These are phyloP conservation scores for Stegophylla sp. DNA, from an alignment of 2,888 invertebrate genomes.

Conservation along the genomic window DNA sequence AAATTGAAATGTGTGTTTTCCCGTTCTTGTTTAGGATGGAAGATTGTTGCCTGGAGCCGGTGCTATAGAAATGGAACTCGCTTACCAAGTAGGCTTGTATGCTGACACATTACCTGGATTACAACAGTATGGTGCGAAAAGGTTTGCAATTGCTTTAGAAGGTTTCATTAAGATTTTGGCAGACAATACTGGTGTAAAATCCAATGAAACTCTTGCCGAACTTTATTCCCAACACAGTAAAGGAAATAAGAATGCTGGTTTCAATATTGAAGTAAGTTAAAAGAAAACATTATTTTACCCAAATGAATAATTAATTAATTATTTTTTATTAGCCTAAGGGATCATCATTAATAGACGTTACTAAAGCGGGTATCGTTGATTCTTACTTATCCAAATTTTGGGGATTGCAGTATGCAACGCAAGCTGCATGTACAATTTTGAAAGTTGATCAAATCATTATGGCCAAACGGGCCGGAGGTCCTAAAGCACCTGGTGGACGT, in stretches of 20 bases:
- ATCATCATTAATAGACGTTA: slow-evolving; percentile 76
- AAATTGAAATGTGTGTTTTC: too few relatives aligned
- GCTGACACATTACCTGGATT: slow-evolving; percentile 92
- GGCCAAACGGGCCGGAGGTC: slow-evolving; percentile 96
- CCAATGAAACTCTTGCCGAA: slow-evolving; percentile 85
- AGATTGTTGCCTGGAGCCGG: slow-evolving; percentile 90
- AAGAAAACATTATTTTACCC: too few relatives aligned
- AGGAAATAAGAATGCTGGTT: slow-evolving; percentile 81
- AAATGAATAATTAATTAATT: slow-evolving; percentile 50
- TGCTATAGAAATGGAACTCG: slow-evolving; percentile 92
- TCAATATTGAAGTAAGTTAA: slow-evolving; percentile 81
- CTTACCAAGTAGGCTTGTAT: slow-evolving; percentile 82
- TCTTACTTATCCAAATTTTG: slow-evolving; percentile 85
- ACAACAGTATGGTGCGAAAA: slow-evolving; percentile 95
- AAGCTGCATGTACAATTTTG: slow-evolving; percentile 89
- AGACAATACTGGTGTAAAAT: slow-evolving; percentile 91
- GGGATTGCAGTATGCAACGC: slow-evolving; percentile 94
- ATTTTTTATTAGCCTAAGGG: slow-evolving; percentile 67
- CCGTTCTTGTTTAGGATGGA: slow-evolving; percentile 66
- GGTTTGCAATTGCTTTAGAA: slow-evolving; percentile 89
- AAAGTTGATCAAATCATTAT: slow-evolving; percentile 97
- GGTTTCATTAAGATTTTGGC: slow-evolving; percentile 87
- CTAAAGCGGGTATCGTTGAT: slow-evolving; percentile 81
- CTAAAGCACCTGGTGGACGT: slow-evolving; percentile 74
- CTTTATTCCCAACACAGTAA: slow-evolving; percentile 92